Evolutionary conservation across 2,797 vertebrate species (phyloP).

Genomic region (Leucoraja ocellata): DNA sequence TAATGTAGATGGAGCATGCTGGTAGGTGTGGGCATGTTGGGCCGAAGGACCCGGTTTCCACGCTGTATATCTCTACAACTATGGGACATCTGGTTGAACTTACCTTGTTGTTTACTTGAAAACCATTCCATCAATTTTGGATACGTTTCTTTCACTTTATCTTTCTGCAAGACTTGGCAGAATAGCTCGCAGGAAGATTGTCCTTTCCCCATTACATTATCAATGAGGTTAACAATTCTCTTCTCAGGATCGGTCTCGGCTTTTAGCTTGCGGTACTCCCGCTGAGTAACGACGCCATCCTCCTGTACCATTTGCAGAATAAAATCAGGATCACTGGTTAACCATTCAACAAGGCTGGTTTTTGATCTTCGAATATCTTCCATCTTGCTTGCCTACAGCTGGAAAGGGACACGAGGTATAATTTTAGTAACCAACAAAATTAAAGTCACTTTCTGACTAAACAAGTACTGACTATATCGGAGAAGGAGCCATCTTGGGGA

Average conservation of each 20-base stretch:
- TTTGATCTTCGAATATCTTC: slow-evolving; percentile 39
- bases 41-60: too few species aligned
- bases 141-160: slow-evolving; percentile 42
- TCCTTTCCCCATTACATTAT: slow-evolving; percentile 39
- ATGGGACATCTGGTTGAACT: background rate
- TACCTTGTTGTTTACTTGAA: slow-evolving; percentile 12
- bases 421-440: background rate
- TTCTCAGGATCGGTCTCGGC: background rate
- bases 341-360: slow-evolving; percentile 40
- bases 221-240: slow-evolving; percentile 40
- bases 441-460: too few species aligned
- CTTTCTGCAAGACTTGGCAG: slow-evolving; percentile 39
- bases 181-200: slow-evolving; percentile 30
- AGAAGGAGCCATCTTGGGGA: too few species aligned
- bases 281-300: background rate
- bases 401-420: background rate
- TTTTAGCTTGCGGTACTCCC: slow-evolving; percentile 40
- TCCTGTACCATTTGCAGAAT: slow-evolving; percentile 43
- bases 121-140: slow-evolving; percentile 42
- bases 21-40: too few species aligned
- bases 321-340: background rate
- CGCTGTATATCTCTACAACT: too few species aligned
- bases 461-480: too few species aligned
- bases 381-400: slow-evolving; percentile 27
- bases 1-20: too few species aligned